Evolutionary conservation across 2,113 vertebrate genomes (phyloP).

Genomic region (Oncorhynchus keta): DNA sequence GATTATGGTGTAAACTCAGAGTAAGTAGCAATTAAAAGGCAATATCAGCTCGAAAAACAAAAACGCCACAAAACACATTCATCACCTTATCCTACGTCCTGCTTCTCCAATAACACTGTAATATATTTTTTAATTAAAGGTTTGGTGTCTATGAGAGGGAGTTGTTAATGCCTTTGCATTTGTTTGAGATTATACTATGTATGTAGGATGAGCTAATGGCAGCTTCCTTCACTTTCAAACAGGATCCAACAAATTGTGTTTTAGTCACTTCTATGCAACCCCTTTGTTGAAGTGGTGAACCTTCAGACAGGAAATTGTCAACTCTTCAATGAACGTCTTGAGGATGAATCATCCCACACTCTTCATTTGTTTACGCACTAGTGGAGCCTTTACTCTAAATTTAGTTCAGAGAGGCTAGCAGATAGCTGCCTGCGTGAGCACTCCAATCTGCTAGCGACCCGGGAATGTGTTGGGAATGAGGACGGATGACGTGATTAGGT

Average conservation of each 20-base stretch:
- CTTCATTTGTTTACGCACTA: neutral
- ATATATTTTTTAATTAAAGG: conserved; percentile 23
- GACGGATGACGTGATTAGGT: conserved; percentile 31
- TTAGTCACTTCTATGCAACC: too few relatives aligned
- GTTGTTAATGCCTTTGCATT: neutral
- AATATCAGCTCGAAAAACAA: neutral
- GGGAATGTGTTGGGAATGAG: conserved; percentile 11
- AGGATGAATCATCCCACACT: too few relatives aligned
- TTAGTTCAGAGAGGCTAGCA: neutral
- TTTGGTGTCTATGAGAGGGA: neutral
- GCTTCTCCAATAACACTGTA: neutral
- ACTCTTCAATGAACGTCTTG: neutral
- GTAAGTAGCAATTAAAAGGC: conserved; percentile 28
- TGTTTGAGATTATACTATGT: conserved; percentile 5
- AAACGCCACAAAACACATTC: neutral
- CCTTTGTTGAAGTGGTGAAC: too few relatives aligned
- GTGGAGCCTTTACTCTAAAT: neutral
- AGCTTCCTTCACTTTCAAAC: too few relatives aligned
- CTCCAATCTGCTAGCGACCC: neutral
- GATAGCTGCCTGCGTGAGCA: too few relatives aligned
- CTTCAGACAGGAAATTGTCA: neutral
- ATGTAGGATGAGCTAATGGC: too few relatives aligned
- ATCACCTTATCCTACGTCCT: conserved; percentile 3
- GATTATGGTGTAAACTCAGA: conserved; percentile 13
- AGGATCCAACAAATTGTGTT: too few relatives aligned